Conservation (phyloP, 2,113 vertebrate species). For the Mesitornis unicolor region DNA sequence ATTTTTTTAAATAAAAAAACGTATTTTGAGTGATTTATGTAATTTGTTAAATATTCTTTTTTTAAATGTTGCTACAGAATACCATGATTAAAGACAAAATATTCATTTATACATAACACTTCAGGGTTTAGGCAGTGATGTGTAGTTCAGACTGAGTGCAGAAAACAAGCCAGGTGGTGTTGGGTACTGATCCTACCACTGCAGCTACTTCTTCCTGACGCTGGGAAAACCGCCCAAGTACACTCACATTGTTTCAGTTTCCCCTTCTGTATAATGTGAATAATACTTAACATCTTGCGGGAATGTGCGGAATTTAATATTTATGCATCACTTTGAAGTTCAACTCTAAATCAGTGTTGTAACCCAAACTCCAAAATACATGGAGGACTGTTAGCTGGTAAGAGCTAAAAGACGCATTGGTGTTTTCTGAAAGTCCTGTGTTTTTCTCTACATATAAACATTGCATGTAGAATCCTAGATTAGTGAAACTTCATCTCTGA, state of each 20-base stretch:
- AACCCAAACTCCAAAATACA: background rate
- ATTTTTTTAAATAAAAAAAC: background rate
- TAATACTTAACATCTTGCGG: background rate
- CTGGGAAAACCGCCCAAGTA: background rate
- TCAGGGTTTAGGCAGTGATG: background rate
- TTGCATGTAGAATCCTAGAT: background rate
- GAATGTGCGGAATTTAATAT: background rate
- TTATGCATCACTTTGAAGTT: slow-evolving; percentile 1
- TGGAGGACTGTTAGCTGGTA: background rate
- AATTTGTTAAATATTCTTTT: slow-evolving; percentile 14
- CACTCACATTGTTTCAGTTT: slow-evolving; percentile 6
- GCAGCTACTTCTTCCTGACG: background rate
- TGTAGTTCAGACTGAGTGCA: background rate
- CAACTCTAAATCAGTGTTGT: background rate
- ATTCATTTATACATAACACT: background rate
- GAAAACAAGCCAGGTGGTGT: background rate
- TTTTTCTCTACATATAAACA: background rate
- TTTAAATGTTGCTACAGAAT: background rate
- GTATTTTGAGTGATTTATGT: background rate
- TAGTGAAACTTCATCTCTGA: background rate
- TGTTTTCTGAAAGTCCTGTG: background rate
- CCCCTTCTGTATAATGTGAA: background rate
- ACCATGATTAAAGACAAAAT: background rate
- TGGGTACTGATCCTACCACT: background rate
- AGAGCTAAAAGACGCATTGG: background rate